These are phyloP conservation scores for Caenorhabditis angaria DNA, from an alignment of 2,888 invertebrate species.

Conservation along the genomic window DNA sequence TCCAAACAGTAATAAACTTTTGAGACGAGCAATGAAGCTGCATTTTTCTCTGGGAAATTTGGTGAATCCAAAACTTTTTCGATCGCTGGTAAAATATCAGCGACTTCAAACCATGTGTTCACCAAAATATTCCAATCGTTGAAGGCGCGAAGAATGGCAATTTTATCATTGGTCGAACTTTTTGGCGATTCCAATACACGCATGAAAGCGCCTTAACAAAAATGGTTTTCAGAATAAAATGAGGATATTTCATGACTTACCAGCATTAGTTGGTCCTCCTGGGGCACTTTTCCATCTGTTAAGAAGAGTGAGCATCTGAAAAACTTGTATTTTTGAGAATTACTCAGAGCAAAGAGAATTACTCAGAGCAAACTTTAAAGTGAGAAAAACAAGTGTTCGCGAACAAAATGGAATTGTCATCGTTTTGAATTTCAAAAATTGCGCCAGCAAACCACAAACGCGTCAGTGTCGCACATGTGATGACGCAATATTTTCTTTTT, in stretches of 20 bases:
- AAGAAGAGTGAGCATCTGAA: constrained; percentile 47
- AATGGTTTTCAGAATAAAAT: not conserved
- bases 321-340: constrained; percentile 4
- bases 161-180: constrained; percentile 21
- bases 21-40: constrained; percentile 35
- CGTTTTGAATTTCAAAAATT: constrained; percentile 10
- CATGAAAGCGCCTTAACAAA: constrained; percentile 24
- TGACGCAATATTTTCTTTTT: constrained; percentile 6
- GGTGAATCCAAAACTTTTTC: constrained; percentile 22
- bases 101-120: constrained; percentile 44
- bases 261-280: constrained; percentile 40
- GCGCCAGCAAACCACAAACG: constrained; percentile 10
- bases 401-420: constrained; percentile 24
- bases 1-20: constrained; percentile 42
- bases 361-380: constrained; percentile 4
- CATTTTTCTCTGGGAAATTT: constrained; percentile 23
- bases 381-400: constrained; percentile 3
- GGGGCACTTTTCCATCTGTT: constrained; percentile 41
- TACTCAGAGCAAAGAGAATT: not conserved
- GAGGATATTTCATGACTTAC: constrained; percentile 9
- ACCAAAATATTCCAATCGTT: constrained; percentile 39
- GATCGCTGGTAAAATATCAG: constrained; percentile 34
- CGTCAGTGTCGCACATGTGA: not conserved
- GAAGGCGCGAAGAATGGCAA: constrained; percentile 31
- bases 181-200: constrained; percentile 35